A percentile compares a stretch with the other conserved stretches of the same genome.
Evolutionary conservation across 2,888 invertebrate species (phyloP).

Genomic region (Eristalis intricaria): DNA sequence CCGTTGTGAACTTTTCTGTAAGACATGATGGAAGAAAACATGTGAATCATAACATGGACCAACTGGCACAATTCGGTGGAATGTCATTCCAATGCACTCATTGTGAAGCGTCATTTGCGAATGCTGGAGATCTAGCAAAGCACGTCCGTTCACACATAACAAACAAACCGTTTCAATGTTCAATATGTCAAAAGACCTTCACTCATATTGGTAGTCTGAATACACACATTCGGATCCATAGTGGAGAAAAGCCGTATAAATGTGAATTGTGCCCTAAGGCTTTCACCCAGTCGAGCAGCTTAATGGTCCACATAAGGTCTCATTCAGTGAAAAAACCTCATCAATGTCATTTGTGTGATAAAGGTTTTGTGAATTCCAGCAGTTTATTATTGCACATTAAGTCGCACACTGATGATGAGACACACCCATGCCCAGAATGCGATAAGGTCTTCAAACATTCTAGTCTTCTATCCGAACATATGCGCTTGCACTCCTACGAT

Average conservation of each 20-base stretch:
- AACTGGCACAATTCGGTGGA: slow-evolving; percentile 22
- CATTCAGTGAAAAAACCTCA: slow-evolving; percentile 80
- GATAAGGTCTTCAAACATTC: slow-evolving; percentile 81
- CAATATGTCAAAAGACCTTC: slow-evolving; percentile 80
- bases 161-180: slow-evolving; percentile 81
- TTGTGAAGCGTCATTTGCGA: slow-evolving; percentile 80
- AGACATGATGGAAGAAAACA: slow-evolving; percentile 75
- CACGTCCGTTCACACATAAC: slow-evolving; percentile 81
- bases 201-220: slow-evolving; percentile 81
- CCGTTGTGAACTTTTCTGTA: background rate
- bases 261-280: slow-evolving; percentile 81
- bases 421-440: slow-evolving; percentile 79
- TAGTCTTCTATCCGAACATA: slow-evolving; percentile 80
- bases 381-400: slow-evolving; percentile 79
- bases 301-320: slow-evolving; percentile 81
- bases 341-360: slow-evolving; percentile 80
- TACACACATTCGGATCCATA: slow-evolving; percentile 81
- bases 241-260: slow-evolving; percentile 81
- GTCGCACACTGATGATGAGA: slow-evolving; percentile 78
- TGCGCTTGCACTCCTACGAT: slow-evolving; percentile 80
- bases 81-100: slow-evolving; percentile 79
- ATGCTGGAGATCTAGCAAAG: slow-evolving; percentile 81
- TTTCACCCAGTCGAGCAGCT: slow-evolving; percentile 80
- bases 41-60: slow-evolving; percentile 4
- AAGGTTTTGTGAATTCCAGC: slow-evolving; percentile 80